Base-by-base conservation (phyloP, 2,797 vertebrate species). In the Leuciscus waleckii region DNA sequence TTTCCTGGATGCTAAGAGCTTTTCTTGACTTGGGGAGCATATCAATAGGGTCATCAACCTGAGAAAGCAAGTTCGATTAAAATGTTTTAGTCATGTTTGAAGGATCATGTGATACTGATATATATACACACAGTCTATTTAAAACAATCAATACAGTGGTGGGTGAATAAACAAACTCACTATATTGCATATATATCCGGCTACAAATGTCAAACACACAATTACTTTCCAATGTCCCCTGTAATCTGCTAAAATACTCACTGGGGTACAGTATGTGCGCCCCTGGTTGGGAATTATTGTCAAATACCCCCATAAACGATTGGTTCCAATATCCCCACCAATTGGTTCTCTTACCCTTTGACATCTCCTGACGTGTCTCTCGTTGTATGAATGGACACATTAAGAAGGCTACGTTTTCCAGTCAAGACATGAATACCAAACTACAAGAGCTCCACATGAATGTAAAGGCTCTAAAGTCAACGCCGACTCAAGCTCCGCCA, bases 1-100 rank as follows among this genome's bases (percentile, higher is more conserved):
- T 99, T 95, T 99, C 98, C 91, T 99, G 98, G 93, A 99, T 99
- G 90, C 98, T 97, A 85, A 98, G 96, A 19, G 96, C 96, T 92
- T 98, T 97, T 94, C 98, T 95, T 70, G 98, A 97, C 94, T 99
- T 99, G 88, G 98, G 98, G 95, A 99, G 96, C 98, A 99, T 99
- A 94, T 98, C 97, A 96, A 95, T 92, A 91, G 93, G 95, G 93
- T 98, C 97, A 94, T 97, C 96, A 95, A 97, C 96, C 97, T 98
- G 74, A 91, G 5, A 70, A 51, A 81, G 41, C 32, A 75, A 79
- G 76, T 32, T 81, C 26, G 21, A 9, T 74, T 32, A 19, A 11
- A 74, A 74, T 74, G 43, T 19, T 74, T 49, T 19, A 49, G 26
- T 49, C 9, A 7, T 63, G 58, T 29, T 26, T 61, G n/a, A 63